Evolutionary conservation across 1,140 invertebrate species (phyloP), one percentile per base, ranked within the genome.

Genomic region (Spodoptera frugiperda): DNA sequence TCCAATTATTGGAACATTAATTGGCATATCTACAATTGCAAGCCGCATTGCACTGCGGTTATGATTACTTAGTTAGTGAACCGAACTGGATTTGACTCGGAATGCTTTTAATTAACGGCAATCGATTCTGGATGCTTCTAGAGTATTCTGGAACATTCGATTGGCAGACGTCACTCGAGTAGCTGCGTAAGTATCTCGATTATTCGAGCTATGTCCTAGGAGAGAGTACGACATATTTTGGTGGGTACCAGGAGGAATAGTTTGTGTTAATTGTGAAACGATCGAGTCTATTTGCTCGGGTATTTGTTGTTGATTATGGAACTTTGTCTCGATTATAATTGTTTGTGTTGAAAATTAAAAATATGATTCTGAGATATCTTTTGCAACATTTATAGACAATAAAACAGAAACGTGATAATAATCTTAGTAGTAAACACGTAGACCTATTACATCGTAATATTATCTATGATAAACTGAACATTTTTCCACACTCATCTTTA

Each of bases 31-130:
- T 39, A 57, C 63, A 76, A 76, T 48, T 65, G 19, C 75, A 68
- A 70, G 14, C 53, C 33, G 63, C 75, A 49, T 12, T 76, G 75
- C 49, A 68, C 33, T 63, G 51, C 63, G 33, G 75, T 70, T 57
- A 57, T 76, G 53, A 59, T 76, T 57, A 76, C 75, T 68, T 48
- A 25, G 39, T 68, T 48, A 25, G 39, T 39, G 63, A 68, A 57
- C 63, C 61, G 30, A 65, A 55, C 61, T 76, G 57, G 12, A 44
- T 65, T 76, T 57, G 39, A 76, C n/a, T 57, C 10, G 21, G 63
- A 68, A 68, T 57, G 75, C 75, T 68, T 68, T 68, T 65, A 76
- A 76, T 76, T 76, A 76, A 55, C 63, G 51, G 46, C 53, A 39
- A 48, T 70, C 53, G 48, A 61, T 25, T 57, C 54, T 55, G 53